A percentile compares a stretch with the other conserved stretches of the same genome.
These are phyloP conservation scores for Psittacula echo DNA, from an alignment of 2,797 vertebrate species.

Conservation along the genomic window DNA sequence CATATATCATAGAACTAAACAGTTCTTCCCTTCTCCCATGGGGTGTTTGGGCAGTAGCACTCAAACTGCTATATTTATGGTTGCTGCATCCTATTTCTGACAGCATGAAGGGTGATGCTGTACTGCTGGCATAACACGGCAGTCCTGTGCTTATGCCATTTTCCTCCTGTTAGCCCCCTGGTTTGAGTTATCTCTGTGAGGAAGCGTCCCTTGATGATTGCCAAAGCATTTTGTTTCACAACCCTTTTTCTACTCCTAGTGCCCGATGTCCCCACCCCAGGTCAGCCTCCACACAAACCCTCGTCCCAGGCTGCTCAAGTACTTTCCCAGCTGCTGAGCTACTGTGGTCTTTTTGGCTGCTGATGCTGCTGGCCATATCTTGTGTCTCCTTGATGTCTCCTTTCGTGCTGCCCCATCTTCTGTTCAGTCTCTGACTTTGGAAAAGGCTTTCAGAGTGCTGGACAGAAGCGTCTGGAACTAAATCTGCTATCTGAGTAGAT, in stretches of 20 bases:
- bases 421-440: background rate
- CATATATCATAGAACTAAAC: background rate
- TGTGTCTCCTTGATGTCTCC: rapidly evolving
- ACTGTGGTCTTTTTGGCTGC: background rate
- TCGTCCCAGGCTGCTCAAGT: background rate
- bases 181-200: background rate
- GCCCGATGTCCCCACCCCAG: background rate
- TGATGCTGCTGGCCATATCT: background rate
- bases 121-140: background rate
- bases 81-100: background rate
- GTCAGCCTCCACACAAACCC: background rate
- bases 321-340: background rate
- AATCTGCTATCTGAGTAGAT: background rate
- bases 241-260: background rate
- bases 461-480: background rate
- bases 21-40: background rate
- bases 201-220: background rate
- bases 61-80: background rate
- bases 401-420: background rate
- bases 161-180: background rate
- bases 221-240: background rate
- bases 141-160: background rate
- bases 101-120: background rate
- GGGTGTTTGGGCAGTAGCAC: background rate
- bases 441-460: background rate